phyloP scores from a whole-genome alignment of 2,888 invertebrate genomes.

The Melanostoma mellinum region DNA sequence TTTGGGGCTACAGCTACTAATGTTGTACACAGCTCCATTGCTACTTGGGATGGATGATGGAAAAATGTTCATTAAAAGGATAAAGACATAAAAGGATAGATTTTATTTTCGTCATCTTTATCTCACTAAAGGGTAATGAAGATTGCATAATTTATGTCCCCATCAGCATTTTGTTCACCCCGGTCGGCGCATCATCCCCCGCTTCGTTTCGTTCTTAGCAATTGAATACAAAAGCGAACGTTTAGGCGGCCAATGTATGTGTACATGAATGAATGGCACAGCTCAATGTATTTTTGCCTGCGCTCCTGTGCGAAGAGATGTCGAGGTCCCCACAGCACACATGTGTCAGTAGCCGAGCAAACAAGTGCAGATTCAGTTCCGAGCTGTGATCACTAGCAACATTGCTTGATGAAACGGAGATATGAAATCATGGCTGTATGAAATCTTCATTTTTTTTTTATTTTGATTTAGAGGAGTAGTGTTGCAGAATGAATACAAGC shows the following conservation, averaged over 20 bases:
- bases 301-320: constrained; percentile 19
- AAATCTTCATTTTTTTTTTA: constrained; percentile 2
- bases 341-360: constrained; percentile 53
- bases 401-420: constrained; percentile 30
- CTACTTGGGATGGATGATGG: constrained; percentile 21
- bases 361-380: constrained; percentile 45
- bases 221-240: constrained; percentile 56
- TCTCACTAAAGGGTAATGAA: constrained; percentile 78
- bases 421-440: constrained; percentile 26
- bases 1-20: constrained; percentile 73
- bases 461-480: constrained; percentile 25
- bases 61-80: constrained; percentile 73
- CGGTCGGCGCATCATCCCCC: constrained; percentile 4
- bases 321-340: constrained; percentile 63
- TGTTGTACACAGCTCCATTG: constrained; percentile 72
- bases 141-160: constrained; percentile 80
- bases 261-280: constrained; percentile 43
- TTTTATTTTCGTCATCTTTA: constrained; percentile 72
- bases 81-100: constrained; percentile 73
- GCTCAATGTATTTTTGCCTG: constrained; percentile 45
- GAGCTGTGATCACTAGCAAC: constrained; percentile 21
- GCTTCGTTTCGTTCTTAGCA: constrained; percentile 44
- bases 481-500: constrained; percentile 30
- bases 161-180: constrained; percentile 60
- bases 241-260: constrained; percentile 44